Percentiles rank a stretch among this genome's conserved stretches.
These are phyloP conservation scores for Nycticryphes semicollaris DNA, from an alignment of 2,113 vertebrate species.

Conservation along the genomic window DNA sequence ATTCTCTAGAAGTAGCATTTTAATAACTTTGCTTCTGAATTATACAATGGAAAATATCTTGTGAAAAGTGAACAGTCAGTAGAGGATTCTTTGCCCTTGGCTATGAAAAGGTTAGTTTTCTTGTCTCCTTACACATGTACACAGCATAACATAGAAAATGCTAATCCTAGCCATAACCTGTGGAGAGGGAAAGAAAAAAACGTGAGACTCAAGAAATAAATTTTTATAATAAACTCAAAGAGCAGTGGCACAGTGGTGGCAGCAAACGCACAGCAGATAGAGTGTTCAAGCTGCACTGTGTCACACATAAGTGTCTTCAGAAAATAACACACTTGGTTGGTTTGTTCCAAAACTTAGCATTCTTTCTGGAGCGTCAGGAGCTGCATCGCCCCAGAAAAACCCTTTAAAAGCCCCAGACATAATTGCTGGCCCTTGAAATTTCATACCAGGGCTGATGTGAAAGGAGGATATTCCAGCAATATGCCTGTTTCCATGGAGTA, in stretches of 20 bases:
- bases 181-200: neutral
- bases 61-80: neutral
- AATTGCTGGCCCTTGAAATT: neutral
- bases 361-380: neutral
- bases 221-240: neutral
- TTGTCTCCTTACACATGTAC: neutral
- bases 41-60: neutral
- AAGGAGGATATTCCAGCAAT: neutral
- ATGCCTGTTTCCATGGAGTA: neutral
- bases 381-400: neutral
- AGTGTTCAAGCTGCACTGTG: neutral
- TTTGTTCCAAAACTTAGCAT: neutral
- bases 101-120: neutral
- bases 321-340: neutral
- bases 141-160: neutral
- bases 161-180: neutral
- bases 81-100: neutral
- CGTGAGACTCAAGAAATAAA: neutral
- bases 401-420: neutral
- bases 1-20: conserved; percentile 28
- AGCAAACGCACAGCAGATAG: neutral
- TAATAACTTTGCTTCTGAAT: neutral
- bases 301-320: neutral
- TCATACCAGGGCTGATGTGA: neutral
- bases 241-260: neutral